These are phyloP conservation scores for Acronicta alni DNA, from an alignment of 2,888 invertebrate genomes.

Conservation along the genomic window DNA sequence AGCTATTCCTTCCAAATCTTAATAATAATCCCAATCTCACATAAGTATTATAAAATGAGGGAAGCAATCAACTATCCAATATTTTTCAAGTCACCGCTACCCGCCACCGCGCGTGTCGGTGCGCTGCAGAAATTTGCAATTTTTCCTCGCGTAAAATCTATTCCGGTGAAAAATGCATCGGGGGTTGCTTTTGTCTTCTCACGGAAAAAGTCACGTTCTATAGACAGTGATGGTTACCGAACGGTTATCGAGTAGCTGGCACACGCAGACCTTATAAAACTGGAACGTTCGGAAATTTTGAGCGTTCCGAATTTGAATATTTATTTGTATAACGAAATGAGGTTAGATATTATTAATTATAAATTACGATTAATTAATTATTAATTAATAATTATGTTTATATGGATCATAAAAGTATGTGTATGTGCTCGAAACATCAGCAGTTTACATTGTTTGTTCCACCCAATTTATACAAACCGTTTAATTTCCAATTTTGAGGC, in stretches of 20 bases:
- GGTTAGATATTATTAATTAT: neutral
- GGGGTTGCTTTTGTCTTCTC: conserved; percentile 64
- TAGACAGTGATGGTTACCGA: conserved; percentile 73
- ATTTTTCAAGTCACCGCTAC: conserved; percentile 61
- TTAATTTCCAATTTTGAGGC: neutral
- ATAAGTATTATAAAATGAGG: conserved; percentile 59
- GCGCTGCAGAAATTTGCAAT: conserved; percentile 77
- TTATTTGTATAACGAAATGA: neutral
- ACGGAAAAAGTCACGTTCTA: conserved; percentile 79
- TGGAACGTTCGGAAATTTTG: conserved; percentile 34
- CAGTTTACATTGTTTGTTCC: neutral
- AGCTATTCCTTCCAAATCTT: neutral
- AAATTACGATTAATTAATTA: neutral
- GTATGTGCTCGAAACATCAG: neutral
- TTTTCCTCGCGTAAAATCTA: conserved; percentile 74
- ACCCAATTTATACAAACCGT: neutral
- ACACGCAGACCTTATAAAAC: conserved; percentile 45
- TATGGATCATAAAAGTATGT: neutral
- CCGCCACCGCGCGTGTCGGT: conserved; percentile 62
- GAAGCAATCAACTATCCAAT: conserved; percentile 69
- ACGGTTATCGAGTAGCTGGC: conserved; percentile 65
- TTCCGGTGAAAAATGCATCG: conserved; percentile 76
- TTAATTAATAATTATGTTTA: neutral
- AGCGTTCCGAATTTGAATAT: conserved; percentile 40
- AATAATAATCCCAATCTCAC: conserved; percentile 20